Evolutionary conservation across 1,140 invertebrate species (phyloP), one percentile per base, ranked within the genome.

Genomic region (Zaprionus taronus): DNA sequence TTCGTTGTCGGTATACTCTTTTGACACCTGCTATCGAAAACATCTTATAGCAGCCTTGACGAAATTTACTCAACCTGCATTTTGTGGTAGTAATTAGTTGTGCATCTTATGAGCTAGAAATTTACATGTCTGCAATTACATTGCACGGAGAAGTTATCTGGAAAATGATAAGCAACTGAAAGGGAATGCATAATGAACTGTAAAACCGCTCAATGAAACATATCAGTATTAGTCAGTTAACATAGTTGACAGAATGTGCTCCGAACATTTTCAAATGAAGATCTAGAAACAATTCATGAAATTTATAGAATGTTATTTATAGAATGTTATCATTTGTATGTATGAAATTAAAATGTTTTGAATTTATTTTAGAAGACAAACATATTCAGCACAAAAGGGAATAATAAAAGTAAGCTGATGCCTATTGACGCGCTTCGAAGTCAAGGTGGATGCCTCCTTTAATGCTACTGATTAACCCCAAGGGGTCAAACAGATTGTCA

Each of bases 401-500:
- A 31, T 31, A 7, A 7, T 31, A 7, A 9, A 9, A 31, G 2
- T 31, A 31, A 31, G 2, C 28, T 2, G 28, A 31, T 31, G 28
- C 28, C 76, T 14, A 75, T 41, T 82, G 34, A 4, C 66, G 73
- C 7, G 49, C 17, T 34, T 91, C 73, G 38, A 91, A 65, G 56
- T 51, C 47, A 4, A 51, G 47, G 5, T 22, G 7, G 17, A 24
- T 20, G 47, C 47, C 47, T 2, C 47, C 47, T 17, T 75, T 51
- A 6, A 91, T 22, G 12, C n/a, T 2, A 2, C 70, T 58, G 2
- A 91, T 15, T 63, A 6, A 92, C 26, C 51, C 85, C 74, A 34
- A 83, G 15, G 41, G 44, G 6, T 67, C 71, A 12, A 70, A 64
- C 15, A 63, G 24, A 49, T 91, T 91, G 41, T 91, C 90, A 17